These are phyloP conservation scores for Micromussa lordhowensis DNA, from an alignment of 92 coral and sea anemone species.

Conservation along the genomic window DNA sequence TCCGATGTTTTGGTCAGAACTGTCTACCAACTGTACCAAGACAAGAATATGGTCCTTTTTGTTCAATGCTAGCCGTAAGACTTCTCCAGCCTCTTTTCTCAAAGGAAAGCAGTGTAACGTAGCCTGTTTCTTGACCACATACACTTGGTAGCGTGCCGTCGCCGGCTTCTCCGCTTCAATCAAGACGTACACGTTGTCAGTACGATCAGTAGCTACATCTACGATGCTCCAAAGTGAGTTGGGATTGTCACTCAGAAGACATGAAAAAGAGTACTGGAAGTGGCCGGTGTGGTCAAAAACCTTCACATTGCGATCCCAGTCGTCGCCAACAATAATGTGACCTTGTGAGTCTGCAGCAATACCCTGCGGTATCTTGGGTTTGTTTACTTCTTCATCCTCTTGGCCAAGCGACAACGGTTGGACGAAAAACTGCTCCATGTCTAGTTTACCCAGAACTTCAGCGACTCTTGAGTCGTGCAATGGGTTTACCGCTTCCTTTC, in stretches of 20 bases:
- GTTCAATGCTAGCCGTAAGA: constrained; percentile 1
- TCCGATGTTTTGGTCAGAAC: neutral
- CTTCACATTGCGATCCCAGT: neutral
- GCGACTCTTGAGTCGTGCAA: constrained; percentile 2
- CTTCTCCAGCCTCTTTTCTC: neutral
- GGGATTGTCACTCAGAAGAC: neutral
- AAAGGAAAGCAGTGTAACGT: neutral
- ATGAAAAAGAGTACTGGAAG: neutral
- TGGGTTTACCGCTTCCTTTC: neutral
- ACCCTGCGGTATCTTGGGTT: constrained; percentile 1
- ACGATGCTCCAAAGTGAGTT: neutral
- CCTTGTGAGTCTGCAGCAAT: neutral
- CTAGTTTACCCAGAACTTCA: neutral
- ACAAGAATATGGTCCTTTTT: neutral
- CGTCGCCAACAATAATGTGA: neutral
- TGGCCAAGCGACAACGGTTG: neutral
- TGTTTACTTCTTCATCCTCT: neutral
- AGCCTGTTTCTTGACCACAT: neutral
- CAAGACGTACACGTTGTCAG: constrained; percentile 6
- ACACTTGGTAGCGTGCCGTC: neutral
- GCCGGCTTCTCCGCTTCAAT: neutral
- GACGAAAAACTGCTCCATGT: neutral
- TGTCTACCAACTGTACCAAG: neutral
- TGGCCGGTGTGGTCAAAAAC: neutral
- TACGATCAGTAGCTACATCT: constrained; percentile 7